Conservation (phyloP, 2,888 invertebrate genomes). For the Cerceris ruficornis region DNA sequence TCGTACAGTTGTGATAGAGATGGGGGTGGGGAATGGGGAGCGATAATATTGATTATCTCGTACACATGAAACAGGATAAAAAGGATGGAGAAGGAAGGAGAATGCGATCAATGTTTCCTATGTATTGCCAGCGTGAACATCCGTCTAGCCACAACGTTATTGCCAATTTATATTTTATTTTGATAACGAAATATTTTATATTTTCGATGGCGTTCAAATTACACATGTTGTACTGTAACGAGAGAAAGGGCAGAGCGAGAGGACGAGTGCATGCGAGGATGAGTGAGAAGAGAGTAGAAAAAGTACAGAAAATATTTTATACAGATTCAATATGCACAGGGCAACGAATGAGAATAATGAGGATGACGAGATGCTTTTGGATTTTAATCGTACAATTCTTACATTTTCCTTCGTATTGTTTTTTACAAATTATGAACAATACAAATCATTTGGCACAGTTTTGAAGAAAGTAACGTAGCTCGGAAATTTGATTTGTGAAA, state of each 20-base stretch:
- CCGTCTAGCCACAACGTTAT: constrained; percentile 71
- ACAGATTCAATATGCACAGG: constrained; percentile 7
- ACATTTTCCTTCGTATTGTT: no score
- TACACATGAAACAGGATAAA: constrained; percentile 19
- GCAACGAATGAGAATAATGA: neutral
- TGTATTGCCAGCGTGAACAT: constrained; percentile 67
- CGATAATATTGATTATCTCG: constrained; percentile 40
- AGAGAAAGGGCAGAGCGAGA: neutral
- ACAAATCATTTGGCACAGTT: no score
- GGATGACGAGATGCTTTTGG: neutral
- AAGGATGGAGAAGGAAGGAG: constrained; percentile 52
- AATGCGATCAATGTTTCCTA: constrained; percentile 68
- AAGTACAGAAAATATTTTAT: constrained; percentile 41
- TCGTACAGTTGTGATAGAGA: constrained; percentile 39
- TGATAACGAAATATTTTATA: constrained; percentile 75
- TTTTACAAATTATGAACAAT: no score
- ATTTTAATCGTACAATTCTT: no score
- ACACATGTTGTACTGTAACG: constrained; percentile 44
- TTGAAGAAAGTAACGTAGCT: no score
- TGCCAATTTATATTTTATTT: constrained; percentile 79
- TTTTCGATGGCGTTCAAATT: constrained; percentile 66
- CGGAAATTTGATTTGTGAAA: no score
- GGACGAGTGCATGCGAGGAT: neutral
- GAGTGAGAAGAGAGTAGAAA: constrained; percentile 2
- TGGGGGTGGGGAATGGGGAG: neutral